Base-by-base conservation (phyloP, 2,888 invertebrate genomes). In the Catotricha subobsoleta region DNA sequence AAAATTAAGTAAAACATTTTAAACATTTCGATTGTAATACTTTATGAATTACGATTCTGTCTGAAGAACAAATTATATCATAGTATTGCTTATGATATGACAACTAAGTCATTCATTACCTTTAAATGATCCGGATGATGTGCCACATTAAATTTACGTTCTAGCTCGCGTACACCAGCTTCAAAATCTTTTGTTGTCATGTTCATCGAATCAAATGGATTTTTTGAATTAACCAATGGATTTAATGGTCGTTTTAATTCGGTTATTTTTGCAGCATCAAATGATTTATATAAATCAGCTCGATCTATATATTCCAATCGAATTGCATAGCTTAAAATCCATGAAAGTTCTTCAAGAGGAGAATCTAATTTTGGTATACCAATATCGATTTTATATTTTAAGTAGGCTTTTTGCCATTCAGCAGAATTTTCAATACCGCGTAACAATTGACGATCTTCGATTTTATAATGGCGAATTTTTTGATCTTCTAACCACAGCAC, bases 401-500 rank as follows among this genome's bases (percentile, higher is more conserved):
- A 61, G 55, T 80, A 88, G 1, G 72, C 68, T 44, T 70, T 67
- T 29, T 69, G 66, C 92, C 94, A 94, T 39, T 69, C 61, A 3
- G 62, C 51, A 10, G 74, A 70, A 27, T 68, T 65, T 3, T 69
- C 67, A 2, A 79, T 69, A 48, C 80, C 72, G 33, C 84, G 69
- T n/a, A 95, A 59, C 1, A 66, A 68, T 47, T 71, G 74, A 10
- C 88, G 67, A 47, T 86, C 82, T 54, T 88, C 83, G 43, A 86
- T 80, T 55, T 78, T 78, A 50, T 87, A 88, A 49, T 80, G 76
- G 10, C 91, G 74, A 48, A 95, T 88, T 63, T 87, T 88, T 58
- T 90, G 88, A 55, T 90, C 86, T 62, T 95, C 95, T 41, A 95
- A 58, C 95, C 94, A 95, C 2, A 82, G 62, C 18, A 92, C 70